Evolutionary conservation across 2,888 invertebrate species (phyloP).

Genomic region (Tipula unca): DNA sequence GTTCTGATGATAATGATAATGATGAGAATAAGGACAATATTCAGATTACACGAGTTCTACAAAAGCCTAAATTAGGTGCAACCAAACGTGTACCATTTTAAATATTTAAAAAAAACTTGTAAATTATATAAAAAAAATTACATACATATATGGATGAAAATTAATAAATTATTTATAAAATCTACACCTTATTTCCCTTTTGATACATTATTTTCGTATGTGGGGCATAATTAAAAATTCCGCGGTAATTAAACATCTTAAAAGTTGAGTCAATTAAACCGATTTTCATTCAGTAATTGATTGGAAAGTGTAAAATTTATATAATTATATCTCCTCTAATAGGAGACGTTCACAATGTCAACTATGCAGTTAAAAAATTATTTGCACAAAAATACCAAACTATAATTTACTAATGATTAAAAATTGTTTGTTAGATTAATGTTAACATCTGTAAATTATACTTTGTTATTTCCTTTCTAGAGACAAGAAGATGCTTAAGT

Average conservation of each 20-base stretch:
- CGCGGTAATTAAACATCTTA: background rate
- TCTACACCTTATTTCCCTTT: background rate
- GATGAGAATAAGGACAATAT: background rate
- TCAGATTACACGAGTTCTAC: background rate
- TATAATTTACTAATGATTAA: background rate
- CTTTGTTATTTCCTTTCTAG: background rate
- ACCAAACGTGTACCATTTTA: background rate
- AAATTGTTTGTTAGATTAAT: background rate
- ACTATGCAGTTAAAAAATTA: background rate
- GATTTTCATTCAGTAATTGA: background rate
- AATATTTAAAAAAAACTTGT: background rate
- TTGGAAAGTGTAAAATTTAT: background rate
- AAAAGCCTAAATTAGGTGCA: background rate
- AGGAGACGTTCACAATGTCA: background rate
- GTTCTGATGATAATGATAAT: background rate
- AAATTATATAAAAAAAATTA: background rate
- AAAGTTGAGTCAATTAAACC: background rate
- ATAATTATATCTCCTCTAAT: background rate
- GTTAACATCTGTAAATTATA: slow-evolving; percentile 14
- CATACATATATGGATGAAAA: too few species aligned
- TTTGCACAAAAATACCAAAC: background rate
- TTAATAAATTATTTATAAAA: background rate
- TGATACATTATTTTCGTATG: background rate
- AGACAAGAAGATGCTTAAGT: background rate
- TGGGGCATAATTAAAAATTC: background rate